These are phyloP conservation scores for Drosophila meridionalis DNA, from an alignment of 2,888 invertebrate species.

Conservation along the genomic window DNA sequence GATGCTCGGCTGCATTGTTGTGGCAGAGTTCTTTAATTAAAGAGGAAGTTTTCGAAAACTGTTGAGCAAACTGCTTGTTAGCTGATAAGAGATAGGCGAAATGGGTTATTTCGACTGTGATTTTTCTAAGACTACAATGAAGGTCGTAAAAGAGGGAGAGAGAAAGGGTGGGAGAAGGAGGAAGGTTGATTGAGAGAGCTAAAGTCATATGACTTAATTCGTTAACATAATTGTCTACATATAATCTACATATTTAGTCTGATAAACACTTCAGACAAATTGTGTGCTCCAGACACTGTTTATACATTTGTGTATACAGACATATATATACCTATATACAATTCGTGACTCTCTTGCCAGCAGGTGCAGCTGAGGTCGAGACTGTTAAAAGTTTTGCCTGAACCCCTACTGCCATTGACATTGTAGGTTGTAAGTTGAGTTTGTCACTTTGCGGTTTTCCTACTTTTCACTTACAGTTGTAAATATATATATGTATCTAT, in stretches of 20 bases:
- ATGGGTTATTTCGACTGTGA: conserved; percentile 13
- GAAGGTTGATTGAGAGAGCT: neutral
- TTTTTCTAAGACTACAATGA: neutral
- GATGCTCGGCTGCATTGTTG: conserved; percentile 4
- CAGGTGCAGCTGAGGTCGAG: conserved; percentile 57
- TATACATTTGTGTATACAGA: conserved; percentile 14
- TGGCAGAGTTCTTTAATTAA: conserved; percentile 2
- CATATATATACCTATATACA: conserved; percentile 8
- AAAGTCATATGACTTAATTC: conserved; percentile 1
- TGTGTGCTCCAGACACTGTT: conserved; percentile 43
- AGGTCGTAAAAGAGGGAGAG: neutral
- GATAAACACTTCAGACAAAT: conserved; percentile 44
- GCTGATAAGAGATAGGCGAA: conserved; percentile 33
- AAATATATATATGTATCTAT: neutral
- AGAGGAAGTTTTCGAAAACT: neutral
- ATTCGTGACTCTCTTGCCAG: conserved; percentile 60
- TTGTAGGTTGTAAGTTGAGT: conserved; percentile 8
- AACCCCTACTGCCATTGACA: conserved; percentile 26
- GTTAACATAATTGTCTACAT: conserved; percentile 12
- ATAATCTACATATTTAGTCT: neutral
- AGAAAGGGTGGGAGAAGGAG: neutral
- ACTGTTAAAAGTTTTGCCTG: conserved; percentile 28
- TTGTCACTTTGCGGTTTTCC: conserved; percentile 29
- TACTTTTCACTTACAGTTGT: conserved; percentile 21
- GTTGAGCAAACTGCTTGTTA: conserved; percentile 10